Evolutionary conservation across 2,888 invertebrate genomes (phyloP), one percentile per base, ranked within the genome.

Genomic region (Mystacides longicornis): DNA sequence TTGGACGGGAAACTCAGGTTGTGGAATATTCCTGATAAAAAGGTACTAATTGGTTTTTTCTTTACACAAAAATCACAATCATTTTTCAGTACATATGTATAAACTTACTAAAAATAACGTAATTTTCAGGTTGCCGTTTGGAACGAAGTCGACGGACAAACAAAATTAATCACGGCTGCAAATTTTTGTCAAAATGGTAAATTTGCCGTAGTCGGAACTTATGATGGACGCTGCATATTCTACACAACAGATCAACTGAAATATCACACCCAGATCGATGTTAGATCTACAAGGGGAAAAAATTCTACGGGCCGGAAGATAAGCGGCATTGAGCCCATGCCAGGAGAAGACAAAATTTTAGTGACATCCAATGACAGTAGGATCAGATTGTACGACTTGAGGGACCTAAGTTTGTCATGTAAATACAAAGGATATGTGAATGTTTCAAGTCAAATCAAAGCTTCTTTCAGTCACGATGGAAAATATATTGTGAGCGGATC

Each of bases 21-120:
- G 5, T 99, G 99, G 99, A 96, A 98, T 72, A 99, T 99, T 67
- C 97, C 98, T 0, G 98, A 99, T 69, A 99, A 99, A 70, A 96
- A 96, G 74, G 82, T 81, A 18, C 3, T 7, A 27, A 27, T 27
- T 5, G 7, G 5, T 11, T 27, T 11, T n/a, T n/a, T n/a, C n/a
- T n/a, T n/a, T n/a, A n/a, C n/a, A n/a, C n/a, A n/a, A n/a, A n/a
- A n/a, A n/a, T n/a, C n/a, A n/a, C n/a, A n/a, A n/a, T n/a, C n/a
- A n/a, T n/a, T n/a, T n/a, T n/a, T n/a, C n/a, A n/a, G n/a, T n/a
- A n/a, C n/a, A n/a, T n/a, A n/a, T n/a, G n/a, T n/a, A n/a, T n/a
- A n/a, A n/a, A n/a, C n/a, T n/a, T n/a, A n/a, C n/a, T n/a, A n/a
- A n/a, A n/a, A n/a, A n/a, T n/a, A n/a, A n/a, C n/a, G n/a, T n/a